A percentile compares a stretch with the other conserved stretches of the same genome.
These are phyloP conservation scores for Falcaria lacertinaria DNA, from an alignment of 2,888 invertebrate species.

Conservation along the genomic window DNA sequence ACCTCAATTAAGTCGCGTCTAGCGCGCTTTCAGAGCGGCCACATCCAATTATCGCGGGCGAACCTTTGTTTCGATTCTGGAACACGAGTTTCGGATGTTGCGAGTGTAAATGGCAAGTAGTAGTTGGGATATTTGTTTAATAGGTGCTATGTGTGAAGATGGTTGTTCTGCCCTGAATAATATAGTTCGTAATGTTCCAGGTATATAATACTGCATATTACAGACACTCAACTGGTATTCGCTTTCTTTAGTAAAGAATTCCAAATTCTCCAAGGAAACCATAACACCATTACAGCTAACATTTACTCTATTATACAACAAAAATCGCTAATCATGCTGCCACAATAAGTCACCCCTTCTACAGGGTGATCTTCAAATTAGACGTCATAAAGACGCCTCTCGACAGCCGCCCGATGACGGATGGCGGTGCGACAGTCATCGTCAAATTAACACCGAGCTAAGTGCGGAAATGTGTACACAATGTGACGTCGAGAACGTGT, in stretches of 20 bases:
- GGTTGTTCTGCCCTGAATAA: too few relatives aligned
- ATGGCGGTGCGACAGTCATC: slow-evolving; percentile 68
- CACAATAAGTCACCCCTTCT: slow-evolving; percentile 66
- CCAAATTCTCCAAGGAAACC: too few relatives aligned
- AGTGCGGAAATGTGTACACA: slow-evolving; percentile 75
- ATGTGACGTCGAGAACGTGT: slow-evolving; percentile 38
- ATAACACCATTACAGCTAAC: neutral
- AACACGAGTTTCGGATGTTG: slow-evolving; percentile 37
- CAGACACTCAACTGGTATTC: too few relatives aligned
- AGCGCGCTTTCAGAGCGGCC: slow-evolving; percentile 74
- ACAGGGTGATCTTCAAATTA: slow-evolving; percentile 69
- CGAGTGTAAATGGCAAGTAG: slow-evolving; percentile 41
- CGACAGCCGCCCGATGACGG: slow-evolving; percentile 56
- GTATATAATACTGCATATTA: too few relatives aligned
- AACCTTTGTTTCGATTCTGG: slow-evolving; percentile 68
- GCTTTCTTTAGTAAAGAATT: too few relatives aligned
- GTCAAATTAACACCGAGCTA: slow-evolving; percentile 69
- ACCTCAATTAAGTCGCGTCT: slow-evolving; percentile 80
- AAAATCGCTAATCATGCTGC: slow-evolving; percentile 58
- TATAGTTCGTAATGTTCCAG: too few relatives aligned
- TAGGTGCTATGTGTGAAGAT: neutral
- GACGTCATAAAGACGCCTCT: slow-evolving; percentile 62
- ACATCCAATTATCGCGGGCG: slow-evolving; percentile 75
- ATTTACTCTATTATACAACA: slow-evolving; percentile 18
- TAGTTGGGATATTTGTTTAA: slow-evolving; percentile 27